Percentiles rank a stretch among this genome's conserved stretches.
phyloP scores from a whole-genome alignment of 2,888 invertebrate species.

The Synanthedon tipuliformis region DNA sequence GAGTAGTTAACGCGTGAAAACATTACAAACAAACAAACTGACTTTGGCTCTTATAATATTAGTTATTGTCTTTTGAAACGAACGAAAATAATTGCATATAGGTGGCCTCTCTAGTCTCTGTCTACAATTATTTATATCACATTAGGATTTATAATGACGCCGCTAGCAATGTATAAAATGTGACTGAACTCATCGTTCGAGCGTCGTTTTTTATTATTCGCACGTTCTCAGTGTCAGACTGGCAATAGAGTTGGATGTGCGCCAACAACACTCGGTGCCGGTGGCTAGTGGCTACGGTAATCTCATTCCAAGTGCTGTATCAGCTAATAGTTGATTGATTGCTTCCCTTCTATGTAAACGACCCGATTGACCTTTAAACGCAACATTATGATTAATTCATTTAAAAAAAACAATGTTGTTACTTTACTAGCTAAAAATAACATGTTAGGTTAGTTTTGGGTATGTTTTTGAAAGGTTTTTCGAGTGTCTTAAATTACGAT shows the following conservation, averaged over 20 bases:
- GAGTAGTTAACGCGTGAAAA: too few relatives aligned
- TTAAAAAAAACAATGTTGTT: too few relatives aligned
- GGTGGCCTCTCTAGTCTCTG: too few relatives aligned
- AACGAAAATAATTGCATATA: too few relatives aligned
- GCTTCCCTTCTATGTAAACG: conserved; percentile 37
- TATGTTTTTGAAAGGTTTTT: too few relatives aligned
- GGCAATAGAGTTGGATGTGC: conserved; percentile 42
- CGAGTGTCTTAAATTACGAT: too few relatives aligned
- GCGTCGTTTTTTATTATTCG: conserved; percentile 7
- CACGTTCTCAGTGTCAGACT: conserved; percentile 12
- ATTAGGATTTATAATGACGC: not conserved
- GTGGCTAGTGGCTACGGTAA: conserved; percentile 37
- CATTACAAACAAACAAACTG: too few relatives aligned
- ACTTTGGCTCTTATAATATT: too few relatives aligned
- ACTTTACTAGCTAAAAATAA: too few relatives aligned
- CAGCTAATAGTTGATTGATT: conserved; percentile 57
- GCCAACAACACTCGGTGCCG: conserved; percentile 23
- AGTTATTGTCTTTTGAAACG: too few relatives aligned
- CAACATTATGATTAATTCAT: not conserved
- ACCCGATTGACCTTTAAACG: conserved; percentile 29
- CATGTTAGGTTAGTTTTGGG: too few relatives aligned
- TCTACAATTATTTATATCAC: too few relatives aligned
- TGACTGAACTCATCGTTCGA: not conserved
- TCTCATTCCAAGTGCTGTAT: conserved; percentile 54
- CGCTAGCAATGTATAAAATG: conserved; percentile 1